Base-by-base conservation (phyloP, 2,113 vertebrate species). In the Chamaetylas fuelleborni region DNA sequence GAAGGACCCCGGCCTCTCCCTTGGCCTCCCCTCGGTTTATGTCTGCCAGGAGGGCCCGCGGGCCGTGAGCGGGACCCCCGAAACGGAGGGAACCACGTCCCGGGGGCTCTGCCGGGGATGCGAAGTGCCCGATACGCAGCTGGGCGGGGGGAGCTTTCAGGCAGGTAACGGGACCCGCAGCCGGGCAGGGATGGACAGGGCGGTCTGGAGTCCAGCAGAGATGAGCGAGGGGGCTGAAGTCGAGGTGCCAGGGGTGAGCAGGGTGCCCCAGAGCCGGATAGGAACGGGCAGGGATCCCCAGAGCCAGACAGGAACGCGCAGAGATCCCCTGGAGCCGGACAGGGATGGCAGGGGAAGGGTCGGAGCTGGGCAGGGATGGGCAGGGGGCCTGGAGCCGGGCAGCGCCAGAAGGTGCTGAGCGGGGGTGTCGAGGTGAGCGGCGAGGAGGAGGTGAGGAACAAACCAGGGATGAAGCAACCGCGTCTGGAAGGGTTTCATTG, bases 401-500 rank as follows among this genome's bases (percentile, higher is more conserved):
- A 4, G 45, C 45, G 45, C 8, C 79, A 25, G 31, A 24, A 28
- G 64, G 19, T 54, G 64, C 29, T 12, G 57, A 2, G 23, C 22
- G 15, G 38, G 43, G 12, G 4, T 56, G 22, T n/a, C 4, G 70
- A 38, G 56, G 24, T 57, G 57, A 31, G 28, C 57, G 40, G 42
- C 11, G 70, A 79, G 36, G 36, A 56, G 48, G 93, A 82, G 66
- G 24, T 38, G 66, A 65, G 47, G 47, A 74, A 6, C 76, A 69
- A 76, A 62, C 54, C 45, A 11, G 60, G 74, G 74, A 29, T 81
- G 70, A 92, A 88, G 45, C 70, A 81, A 77, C 33, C 45, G 65
- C 74, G 83, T 69, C 92, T 87, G 92, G 70, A 87, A 87, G 47
- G 92, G 79, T 95, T 94, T 92, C 92, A 90, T 45, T 33, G 94